Evolutionary conservation across 2,113 vertebrate genomes (phyloP).

Genomic region (Hydrolagus affinis): DNA sequence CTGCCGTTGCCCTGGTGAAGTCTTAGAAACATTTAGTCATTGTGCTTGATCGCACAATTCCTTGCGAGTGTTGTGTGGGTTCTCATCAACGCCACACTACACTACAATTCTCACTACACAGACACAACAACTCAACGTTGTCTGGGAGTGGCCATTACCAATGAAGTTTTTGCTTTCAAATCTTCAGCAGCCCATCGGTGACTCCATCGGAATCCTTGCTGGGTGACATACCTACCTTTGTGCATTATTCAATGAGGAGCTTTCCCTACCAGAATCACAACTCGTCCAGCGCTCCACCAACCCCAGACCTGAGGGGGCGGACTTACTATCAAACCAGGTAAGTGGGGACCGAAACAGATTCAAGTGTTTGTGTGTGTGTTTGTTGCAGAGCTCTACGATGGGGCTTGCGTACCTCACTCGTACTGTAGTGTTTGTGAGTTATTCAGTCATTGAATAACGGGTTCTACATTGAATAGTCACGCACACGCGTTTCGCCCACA

Average conservation of each 20-base stretch:
- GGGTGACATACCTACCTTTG: conserved; percentile 47
- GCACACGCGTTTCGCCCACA: too few relatives aligned
- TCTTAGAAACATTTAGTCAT: neutral
- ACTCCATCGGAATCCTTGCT: conserved; percentile 47
- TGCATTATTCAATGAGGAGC: conserved; percentile 50
- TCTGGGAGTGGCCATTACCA: neutral
- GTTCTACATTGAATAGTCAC: too few relatives aligned
- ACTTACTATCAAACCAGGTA: conserved; percentile 34
- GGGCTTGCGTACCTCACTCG: too few relatives aligned
- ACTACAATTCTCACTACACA: neutral
- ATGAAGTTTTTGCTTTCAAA: neutral
- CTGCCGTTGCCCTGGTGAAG: neutral
- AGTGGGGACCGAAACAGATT: neutral
- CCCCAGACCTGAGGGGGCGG: conserved; percentile 65
- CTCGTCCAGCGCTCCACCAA: conserved; percentile 66
- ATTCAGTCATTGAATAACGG: too few relatives aligned
- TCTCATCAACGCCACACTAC: neutral
- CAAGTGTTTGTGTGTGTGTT: too few relatives aligned
- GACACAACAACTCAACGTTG: neutral
- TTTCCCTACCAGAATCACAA: conserved; percentile 51
- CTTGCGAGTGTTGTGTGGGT: neutral
- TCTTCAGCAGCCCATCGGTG: conserved; percentile 57
- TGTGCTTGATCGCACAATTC: neutral
- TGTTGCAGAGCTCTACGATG: too few relatives aligned
- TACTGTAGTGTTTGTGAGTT: too few relatives aligned